These are phyloP conservation scores for Sparus aurata DNA, from an alignment of 2,797 vertebrate species.

Conservation along the genomic window DNA sequence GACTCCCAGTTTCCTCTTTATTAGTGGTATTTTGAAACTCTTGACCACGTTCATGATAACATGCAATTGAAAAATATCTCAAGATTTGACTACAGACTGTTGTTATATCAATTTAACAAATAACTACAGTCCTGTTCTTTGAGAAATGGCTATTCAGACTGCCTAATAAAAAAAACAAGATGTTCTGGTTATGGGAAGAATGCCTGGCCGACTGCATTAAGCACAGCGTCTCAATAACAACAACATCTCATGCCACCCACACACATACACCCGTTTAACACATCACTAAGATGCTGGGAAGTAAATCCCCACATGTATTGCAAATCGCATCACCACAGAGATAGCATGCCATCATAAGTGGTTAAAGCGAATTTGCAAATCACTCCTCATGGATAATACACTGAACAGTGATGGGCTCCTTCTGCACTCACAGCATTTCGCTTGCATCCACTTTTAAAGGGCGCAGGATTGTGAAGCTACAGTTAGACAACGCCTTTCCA, in stretches of 20 bases:
- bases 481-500: not conserved
- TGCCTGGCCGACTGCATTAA: slow-evolving; percentile 1
- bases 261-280: slow-evolving; percentile 40
- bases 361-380: slow-evolving; percentile 61
- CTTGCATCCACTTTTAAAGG: not conserved
- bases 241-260: slow-evolving; percentile 28
- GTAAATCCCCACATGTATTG: slow-evolving; percentile 49
- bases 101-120: slow-evolving; percentile 13
- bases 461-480: not conserved
- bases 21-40: slow-evolving; percentile 1
- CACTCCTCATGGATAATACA: slow-evolving; percentile 31
- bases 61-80: not conserved
- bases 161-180: slow-evolving; percentile 12
- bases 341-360: slow-evolving; percentile 36
- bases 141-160: slow-evolving; percentile 1
- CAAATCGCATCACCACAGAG: slow-evolving; percentile 49
- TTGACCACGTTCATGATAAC: not conserved
- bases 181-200: slow-evolving; percentile 14
- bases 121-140: not conserved
- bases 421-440: slow-evolving; percentile 42
- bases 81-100: not conserved
- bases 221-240: slow-evolving; percentile 25
- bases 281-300: slow-evolving; percentile 39
- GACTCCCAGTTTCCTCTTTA: not conserved
- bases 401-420: slow-evolving; percentile 40